A percentile compares a stretch with the other conserved stretches of the same genome.
Evolutionary conservation across 2,113 vertebrate species (phyloP).

Genomic region (Campylomormyrus tamandua): DNA sequence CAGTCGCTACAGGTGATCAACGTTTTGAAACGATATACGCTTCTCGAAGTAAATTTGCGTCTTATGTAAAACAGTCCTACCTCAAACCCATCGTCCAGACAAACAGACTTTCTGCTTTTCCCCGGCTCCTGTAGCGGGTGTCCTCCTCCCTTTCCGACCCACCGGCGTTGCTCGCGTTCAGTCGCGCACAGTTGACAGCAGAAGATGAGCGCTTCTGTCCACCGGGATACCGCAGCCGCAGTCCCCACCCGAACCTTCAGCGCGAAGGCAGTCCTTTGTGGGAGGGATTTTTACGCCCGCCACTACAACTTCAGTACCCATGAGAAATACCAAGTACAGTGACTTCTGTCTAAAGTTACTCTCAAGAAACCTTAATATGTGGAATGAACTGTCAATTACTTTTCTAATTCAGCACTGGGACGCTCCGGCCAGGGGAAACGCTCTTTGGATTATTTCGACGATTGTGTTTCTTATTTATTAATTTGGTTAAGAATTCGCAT

Average conservation of each 20-base stretch:
- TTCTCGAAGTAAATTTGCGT: neutral
- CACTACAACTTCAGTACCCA: neutral
- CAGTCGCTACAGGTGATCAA: neutral
- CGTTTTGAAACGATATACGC: neutral
- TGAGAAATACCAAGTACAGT: neutral
- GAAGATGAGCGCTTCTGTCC: neutral
- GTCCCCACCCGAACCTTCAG: neutral
- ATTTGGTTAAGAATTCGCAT: neutral
- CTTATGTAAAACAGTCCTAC: neutral
- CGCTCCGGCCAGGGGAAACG: neutral
- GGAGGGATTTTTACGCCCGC: neutral
- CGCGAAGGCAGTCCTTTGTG: neutral
- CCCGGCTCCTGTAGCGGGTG: neutral
- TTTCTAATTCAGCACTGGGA: neutral
- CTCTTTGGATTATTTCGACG: neutral
- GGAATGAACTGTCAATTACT: neutral
- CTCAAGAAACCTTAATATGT: neutral
- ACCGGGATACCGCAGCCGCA: neutral
- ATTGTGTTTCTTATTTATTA: neutral
- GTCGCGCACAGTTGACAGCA: neutral
- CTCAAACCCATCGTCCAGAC: conserved; percentile 5
- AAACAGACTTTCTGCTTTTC: neutral
- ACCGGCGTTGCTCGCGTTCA: neutral
- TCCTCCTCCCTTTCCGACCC: neutral
- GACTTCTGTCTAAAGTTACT: neutral